Percentiles rank a stretch among this genome's conserved stretches.
These are phyloP conservation scores for Eidolon dupreanum DNA, from an alignment of 2,797 vertebrate genomes.

Conservation along the genomic window DNA sequence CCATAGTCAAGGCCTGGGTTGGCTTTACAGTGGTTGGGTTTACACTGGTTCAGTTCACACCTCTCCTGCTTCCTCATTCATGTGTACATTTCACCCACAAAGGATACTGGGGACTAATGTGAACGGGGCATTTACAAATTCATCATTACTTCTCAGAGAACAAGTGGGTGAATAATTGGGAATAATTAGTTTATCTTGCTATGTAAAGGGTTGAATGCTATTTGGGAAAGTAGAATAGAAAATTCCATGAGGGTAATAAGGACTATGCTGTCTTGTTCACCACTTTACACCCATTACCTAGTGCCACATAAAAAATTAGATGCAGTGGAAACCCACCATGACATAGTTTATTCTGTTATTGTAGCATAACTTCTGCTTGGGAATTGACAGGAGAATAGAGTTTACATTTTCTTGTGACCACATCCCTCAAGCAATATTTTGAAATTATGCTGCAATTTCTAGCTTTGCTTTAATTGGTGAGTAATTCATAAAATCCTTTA, in stretches of 20 bases:
- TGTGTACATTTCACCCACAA: not conserved
- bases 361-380: not conserved
- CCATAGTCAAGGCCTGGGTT: not conserved
- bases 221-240: not conserved
- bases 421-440: not conserved
- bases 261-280: not conserved
- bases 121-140: not conserved
- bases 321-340: not conserved
- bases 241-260: not conserved
- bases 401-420: not conserved
- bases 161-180: not conserved
- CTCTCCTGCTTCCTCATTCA: not conserved
- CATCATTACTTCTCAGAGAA: not conserved
- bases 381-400: not conserved
- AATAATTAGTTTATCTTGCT: not conserved
- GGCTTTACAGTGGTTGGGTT: not conserved
- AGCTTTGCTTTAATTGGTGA: conserved; percentile 54
- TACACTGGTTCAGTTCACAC: not conserved
- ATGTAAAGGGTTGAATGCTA: not conserved
- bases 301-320: not conserved
- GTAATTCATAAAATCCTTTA: conserved; percentile 31
- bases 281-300: not conserved
- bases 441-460: conserved; percentile 44
- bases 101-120: not conserved
- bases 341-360: not conserved